These are phyloP conservation scores for Andrena camellia DNA, from an alignment of 2,888 invertebrate genomes.

Conservation along the genomic window DNA sequence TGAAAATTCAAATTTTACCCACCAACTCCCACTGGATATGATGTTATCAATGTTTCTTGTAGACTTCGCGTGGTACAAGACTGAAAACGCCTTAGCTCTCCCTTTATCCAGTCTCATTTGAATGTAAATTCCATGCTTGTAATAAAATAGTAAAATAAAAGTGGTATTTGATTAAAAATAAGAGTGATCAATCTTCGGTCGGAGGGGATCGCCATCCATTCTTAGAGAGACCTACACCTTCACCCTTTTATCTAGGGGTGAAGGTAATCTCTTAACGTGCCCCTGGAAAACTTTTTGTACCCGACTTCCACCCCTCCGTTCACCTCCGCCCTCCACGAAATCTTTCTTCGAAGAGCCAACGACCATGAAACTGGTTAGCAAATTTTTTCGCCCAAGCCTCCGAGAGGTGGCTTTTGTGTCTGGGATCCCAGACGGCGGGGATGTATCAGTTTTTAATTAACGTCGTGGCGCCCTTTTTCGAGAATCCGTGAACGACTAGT, in stretches of 20 bases:
- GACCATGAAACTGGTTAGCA: constrained; percentile 43
- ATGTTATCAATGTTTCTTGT: constrained; percentile 72
- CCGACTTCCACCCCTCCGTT: constrained; percentile 29
- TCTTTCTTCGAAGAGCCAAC: constrained; percentile 22
- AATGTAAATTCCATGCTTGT: not conserved
- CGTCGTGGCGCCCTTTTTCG: constrained; percentile 20
- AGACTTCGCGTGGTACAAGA: not conserved
- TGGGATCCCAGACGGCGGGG: constrained; percentile 7
- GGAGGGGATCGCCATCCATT: constrained; percentile 42
- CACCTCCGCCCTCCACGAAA: constrained; percentile 6
- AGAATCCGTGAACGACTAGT: constrained; percentile 23
- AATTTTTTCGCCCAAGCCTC: constrained; percentile 16
- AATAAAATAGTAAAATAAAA: not conserved
- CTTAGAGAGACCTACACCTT: constrained; percentile 53
- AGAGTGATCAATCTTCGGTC: constrained; percentile 21
- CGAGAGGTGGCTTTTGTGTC: constrained; percentile 17
- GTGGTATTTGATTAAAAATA: constrained; percentile 3
- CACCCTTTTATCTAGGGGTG: constrained; percentile 60
- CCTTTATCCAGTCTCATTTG: not conserved
- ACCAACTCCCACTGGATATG: constrained; percentile 70
- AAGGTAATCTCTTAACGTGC: constrained; percentile 68
- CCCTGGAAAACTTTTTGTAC: constrained; percentile 56
- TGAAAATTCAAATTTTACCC: constrained; percentile 76
- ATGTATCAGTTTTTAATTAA: constrained; percentile 68
- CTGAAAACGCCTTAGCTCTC: constrained; percentile 2